Conservation (phyloP, 1,140 invertebrate genomes). For the Drosophila lacteicornis region DNA sequence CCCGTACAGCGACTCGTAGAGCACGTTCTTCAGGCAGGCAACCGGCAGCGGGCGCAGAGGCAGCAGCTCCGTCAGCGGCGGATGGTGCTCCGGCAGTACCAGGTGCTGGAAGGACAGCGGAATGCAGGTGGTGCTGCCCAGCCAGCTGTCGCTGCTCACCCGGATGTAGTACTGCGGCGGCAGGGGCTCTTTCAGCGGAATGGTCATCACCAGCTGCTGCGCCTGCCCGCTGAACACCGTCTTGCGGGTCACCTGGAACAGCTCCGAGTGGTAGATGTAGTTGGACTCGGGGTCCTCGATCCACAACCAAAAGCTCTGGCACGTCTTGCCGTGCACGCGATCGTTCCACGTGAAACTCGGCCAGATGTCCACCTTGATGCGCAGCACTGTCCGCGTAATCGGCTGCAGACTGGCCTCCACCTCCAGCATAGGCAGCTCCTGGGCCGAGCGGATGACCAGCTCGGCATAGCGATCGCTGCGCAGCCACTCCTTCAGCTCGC, state of each 20-base stretch:
- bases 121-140: conserved; percentile 91
- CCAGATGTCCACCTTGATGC: conserved; percentile 93
- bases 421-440: conserved; percentile 93
- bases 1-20: conserved; percentile 93
- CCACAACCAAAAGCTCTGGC: conserved; percentile 98
- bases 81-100: conserved; percentile 96
- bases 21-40: conserved; percentile 91
- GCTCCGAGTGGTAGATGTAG: conserved; percentile 98
- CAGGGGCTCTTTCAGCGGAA: conserved; percentile 96
- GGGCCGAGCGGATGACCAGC: conserved; percentile 93
- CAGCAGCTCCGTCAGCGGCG: conserved; percentile 96
- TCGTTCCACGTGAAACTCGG: conserved; percentile 97
- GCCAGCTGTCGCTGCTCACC: conserved; percentile 95
- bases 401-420: conserved; percentile 95
- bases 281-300: conserved; percentile 97
- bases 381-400: conserved; percentile 96
- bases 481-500: conserved; percentile 93
- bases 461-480: conserved; percentile 91
- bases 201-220: conserved; percentile 97
- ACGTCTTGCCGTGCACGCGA: conserved; percentile 93
- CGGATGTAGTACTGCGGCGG: conserved; percentile 96
- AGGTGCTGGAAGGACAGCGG: conserved; percentile 95
- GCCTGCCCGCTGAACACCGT: conserved; percentile 90
- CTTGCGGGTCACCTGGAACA: conserved; percentile 94
- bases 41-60: conserved; percentile 96